Base-by-base conservation (phyloP, 2,888 invertebrate genomes). In the Cheilosia variabilis region DNA sequence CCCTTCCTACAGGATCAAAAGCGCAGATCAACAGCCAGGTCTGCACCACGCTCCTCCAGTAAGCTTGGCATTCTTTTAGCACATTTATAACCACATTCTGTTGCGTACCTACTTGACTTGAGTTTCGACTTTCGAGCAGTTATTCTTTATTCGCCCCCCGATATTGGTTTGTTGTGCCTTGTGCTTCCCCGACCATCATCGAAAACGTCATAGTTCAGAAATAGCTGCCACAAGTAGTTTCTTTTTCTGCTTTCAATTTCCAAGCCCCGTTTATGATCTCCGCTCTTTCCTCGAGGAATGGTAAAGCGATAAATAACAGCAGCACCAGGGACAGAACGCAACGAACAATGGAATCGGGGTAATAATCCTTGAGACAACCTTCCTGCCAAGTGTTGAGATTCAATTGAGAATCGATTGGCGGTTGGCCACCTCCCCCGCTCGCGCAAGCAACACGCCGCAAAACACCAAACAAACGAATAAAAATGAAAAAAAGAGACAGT, bases 301-400 rank as follows among this genome's bases (percentile, higher is more conserved):
- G 41, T 57, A 58, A 47, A 58, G 52, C 63, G 43, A 78, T 71
- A 78, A 78, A 78, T 71, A 63, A 78, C 58, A 53, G 17, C 17
- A 24, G 27, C 37, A 24, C 27, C 66, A 53, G 41, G 37, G 52
- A 34, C 53, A 45, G 1, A 50, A 45, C 19, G 31, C 9, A 68
- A 62, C 45, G 52, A 73, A 63, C 69, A 52, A 72, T 58, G 58
- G 66, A 60, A 52, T 41, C 19, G 52, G 79, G 9, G 72, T 68
- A 78, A 78, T 78, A 83, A 83, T 83, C 83, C 78, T 83, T 73
- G 83, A 83, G 83, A 78, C 83, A 83, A 68, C 73, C 41, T 72
- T 72, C 72, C 45, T 50, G 78, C 68, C 62, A 78, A 83, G 72
- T 83, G 79, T 83, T 52, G 68, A 83, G 79, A 83, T 79, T 78